These are phyloP conservation scores for Amphiprion percula DNA, from an alignment of 2,113 vertebrate genomes.

Conservation along the genomic window DNA sequence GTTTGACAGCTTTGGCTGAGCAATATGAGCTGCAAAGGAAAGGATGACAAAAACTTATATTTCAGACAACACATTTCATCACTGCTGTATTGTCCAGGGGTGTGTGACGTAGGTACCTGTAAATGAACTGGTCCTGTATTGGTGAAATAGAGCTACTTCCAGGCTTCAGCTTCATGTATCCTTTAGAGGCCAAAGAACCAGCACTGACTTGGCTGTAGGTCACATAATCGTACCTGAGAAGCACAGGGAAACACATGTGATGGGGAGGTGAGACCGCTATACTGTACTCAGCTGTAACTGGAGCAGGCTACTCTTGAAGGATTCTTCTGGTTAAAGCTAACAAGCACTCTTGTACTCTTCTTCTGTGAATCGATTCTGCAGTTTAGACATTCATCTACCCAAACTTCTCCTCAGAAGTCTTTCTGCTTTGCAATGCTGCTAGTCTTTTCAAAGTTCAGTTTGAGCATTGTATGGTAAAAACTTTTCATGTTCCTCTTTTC, in stretches of 20 bases:
- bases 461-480: too few species aligned
- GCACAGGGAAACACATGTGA: slow-evolving; percentile 9
- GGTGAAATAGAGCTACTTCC: neutral
- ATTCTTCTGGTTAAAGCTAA: too few species aligned
- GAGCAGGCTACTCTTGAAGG: too few species aligned
- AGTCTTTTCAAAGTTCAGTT: too few species aligned
- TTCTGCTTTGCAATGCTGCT: too few species aligned
- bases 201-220: slow-evolving; percentile 28
- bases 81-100: rapidly evolving
- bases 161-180: slow-evolving; percentile 71
- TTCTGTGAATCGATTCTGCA: too few species aligned
- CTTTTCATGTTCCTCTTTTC: too few species aligned
- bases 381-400: too few species aligned
- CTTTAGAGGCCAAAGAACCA: slow-evolving; percentile 13
- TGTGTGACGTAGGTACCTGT: slow-evolving; percentile 57
- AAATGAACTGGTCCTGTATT: slow-evolving; percentile 44
- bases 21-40: slow-evolving; percentile 66
- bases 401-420: too few species aligned
- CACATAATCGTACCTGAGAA: slow-evolving; percentile 63
- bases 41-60: neutral
- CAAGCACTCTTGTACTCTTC: too few species aligned
- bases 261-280: neutral
- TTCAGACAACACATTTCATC: neutral
- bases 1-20: slow-evolving; percentile 41
- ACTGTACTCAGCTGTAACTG: neutral